These are phyloP conservation scores for Lasioglossum calceatum DNA, from an alignment of 2,888 invertebrate species.

Conservation along the genomic window DNA sequence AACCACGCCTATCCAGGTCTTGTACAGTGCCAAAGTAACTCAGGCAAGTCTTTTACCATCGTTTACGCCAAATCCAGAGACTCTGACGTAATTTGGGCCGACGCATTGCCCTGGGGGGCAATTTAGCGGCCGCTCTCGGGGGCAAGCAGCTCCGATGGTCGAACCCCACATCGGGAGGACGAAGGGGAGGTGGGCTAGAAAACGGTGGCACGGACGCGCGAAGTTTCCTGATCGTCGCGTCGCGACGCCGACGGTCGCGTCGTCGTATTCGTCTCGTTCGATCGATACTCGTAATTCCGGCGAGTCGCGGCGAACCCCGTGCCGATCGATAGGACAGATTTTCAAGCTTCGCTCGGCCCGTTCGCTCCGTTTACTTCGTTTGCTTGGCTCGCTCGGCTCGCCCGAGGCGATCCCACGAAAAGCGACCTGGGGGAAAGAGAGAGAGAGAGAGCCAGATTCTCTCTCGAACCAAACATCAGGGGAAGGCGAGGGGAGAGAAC, in stretches of 20 bases:
- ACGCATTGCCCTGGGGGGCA: not conserved
- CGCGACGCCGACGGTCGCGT: slow-evolving; percentile 10
- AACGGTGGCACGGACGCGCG: slow-evolving; percentile 24
- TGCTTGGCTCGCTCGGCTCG: slow-evolving; percentile 32
- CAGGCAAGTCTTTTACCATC: not conserved
- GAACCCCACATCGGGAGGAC: not conserved
- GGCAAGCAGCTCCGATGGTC: not conserved
- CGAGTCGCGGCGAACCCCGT: slow-evolving; percentile 41
- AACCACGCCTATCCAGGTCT: not conserved
- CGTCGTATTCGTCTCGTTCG: slow-evolving; percentile 53
- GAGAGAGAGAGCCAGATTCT: slow-evolving; percentile 4
- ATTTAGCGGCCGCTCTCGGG: not conserved
- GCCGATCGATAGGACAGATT: slow-evolving; percentile 67
- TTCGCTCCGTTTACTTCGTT: slow-evolving; percentile 45
- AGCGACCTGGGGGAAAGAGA: not conserved
- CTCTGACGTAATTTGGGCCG: not conserved
- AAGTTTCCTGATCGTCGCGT: slow-evolving; percentile 56
- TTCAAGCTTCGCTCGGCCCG: slow-evolving; percentile 53
- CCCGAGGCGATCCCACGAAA: slow-evolving; percentile 44
- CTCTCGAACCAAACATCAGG: not conserved
- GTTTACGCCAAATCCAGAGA: not conserved
- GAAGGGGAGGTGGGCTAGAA: slow-evolving; percentile 40
- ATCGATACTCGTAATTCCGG: slow-evolving; percentile 66
- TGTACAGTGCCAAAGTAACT: not conserved
- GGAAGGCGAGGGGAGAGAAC: not conserved